Evolutionary conservation across 2,888 invertebrate genomes (phyloP), one percentile per base, ranked within the genome.

Genomic region (Stenodera caucasica): DNA sequence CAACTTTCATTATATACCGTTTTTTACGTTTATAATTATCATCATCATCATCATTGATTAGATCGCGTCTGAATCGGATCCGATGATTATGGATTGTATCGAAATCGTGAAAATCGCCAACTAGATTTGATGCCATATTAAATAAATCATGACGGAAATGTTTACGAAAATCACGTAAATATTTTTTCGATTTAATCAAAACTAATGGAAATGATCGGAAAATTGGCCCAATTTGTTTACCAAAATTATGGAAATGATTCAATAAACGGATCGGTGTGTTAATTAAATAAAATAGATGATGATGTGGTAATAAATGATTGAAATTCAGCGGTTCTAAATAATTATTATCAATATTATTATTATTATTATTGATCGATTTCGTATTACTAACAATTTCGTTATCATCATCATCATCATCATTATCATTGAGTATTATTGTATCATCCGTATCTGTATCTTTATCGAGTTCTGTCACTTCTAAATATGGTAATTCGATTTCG

Each of bases 191-290:
- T 1, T 70, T 73, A 1, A 68, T 61, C 1, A 79, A 61, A 35
- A 78, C 69, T 58, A 72, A 72, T 0, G 80, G 79, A 7, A 79
- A 65, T 11, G 75, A 68, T 12, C 70, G 69, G 14, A 79, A 66
- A 5, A 79, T 70, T 9, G 79, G 79, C 18, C 64, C 64, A 0
- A 74, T 63, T 18, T 77, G 73, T 37, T 74, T 67, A 26, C 70
- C 70, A 5, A 78, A 50, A 32, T 72, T 69, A 40, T 76, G 70
- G 18, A 79, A 70, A 45, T 77, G 72, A 49, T 70, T 70, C 12
- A 78, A 53, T 49, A 78, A 66, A 53, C 72, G 68, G 15, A 78
- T 67, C 0, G 80, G 80, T 2, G 78, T 70, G 23, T 75, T 75
- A 7, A 80, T 51, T 7, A 79, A 55, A 53, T 75, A 71, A 23